Evolutionary conservation across 1,140 invertebrate species (phyloP), one percentile per base, ranked within the genome.

Genomic region (Philopotamus ludificatus): DNA sequence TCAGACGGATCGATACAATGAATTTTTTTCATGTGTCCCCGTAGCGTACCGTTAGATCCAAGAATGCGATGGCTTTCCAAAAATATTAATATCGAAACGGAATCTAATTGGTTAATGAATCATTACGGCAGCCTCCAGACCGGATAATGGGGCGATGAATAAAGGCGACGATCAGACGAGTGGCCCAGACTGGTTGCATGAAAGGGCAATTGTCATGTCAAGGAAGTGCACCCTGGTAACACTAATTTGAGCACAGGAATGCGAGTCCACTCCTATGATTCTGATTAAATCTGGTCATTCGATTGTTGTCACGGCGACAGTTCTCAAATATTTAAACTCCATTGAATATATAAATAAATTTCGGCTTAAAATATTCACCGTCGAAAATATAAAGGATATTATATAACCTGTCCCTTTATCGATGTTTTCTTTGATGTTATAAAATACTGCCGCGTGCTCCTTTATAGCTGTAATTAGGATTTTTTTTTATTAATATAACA

Each of bases 141-240:
- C 57, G 57, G 22, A 60, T 60, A 60, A 60, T 60, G 57, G 42
- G 57, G 47, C 47, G 41, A 60, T 60, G 55, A 60, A 20, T 20
- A 47, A 47, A 12, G 44, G 22, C 41, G 55, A 44, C 28, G 26
- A 22, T 58, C 39, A 7, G 44, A 15, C 44, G 44, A 15, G 44
- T 16, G 10, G 4, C 44, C 4, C 44, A 47, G 44, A 47, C 44
- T 15, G 4, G n/a, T 12, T 7, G 44, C 15, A 47, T 47, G 44
- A 47, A 47, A 47, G 44, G 3, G 39, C 41, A 25, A 23, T 23
- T 54, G 23, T 54, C 20, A 54, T 54, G 51, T 47, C 51, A 21
- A 54, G 51, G 51, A 54, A 54, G 51, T 51, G 51, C 21, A 39
- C 41, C 44, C 10, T 47, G 44, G 44, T 20, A 47, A 47, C 18